Base-by-base conservation (phyloP, 2,113 vertebrate genomes). In the Corythaixoides concolor region DNA sequence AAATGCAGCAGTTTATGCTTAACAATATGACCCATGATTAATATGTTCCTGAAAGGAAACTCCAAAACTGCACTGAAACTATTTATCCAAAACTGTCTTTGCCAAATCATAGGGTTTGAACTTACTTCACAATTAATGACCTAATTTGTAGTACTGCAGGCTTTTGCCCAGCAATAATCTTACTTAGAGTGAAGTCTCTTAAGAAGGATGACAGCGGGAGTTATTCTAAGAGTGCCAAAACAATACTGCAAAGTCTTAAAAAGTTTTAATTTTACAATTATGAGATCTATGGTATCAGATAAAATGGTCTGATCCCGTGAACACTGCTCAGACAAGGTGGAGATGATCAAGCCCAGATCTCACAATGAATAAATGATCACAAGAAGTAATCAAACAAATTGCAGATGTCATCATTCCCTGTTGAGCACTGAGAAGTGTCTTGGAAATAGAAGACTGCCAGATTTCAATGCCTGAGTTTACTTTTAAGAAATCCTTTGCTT, bases 171-270 rank as follows among this genome's bases (percentile, higher is more conserved):
- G 43, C 58, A 82, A 35, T 83, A 67, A 85, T 87, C 39, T 89
- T 77, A 50, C 60, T 88, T 16, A 11, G 37, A 93, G 43, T 83
- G 55, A 88, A 85, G 33, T 86, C 70, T 92, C 72, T 84, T 92
- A 74, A 92, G 92, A 72, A 14, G 21, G 45, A 53, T 87, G 90
- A 90, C 91, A 90, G 79, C 75, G 75, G 82, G 77, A 96, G 67
- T 84, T 93, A 76, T 94, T 94, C 88, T 97, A 88, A 92, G 93
- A 86, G n/a, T 96, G 73, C 84, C 87, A 96, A 89, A 81, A 92
- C 39, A 85, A 69, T 83, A 85, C 59, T 84, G 21, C 15, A 64
- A 88, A 85, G 67, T 63, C 60, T 81, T 58, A 28, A 95, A 49
- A 96, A 85, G n/a, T 95, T 96, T 96, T 86, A 85, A 63, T 85